Base-by-base conservation (phyloP, 2,888 invertebrate species). In the Philhelius pedissequus region DNA sequence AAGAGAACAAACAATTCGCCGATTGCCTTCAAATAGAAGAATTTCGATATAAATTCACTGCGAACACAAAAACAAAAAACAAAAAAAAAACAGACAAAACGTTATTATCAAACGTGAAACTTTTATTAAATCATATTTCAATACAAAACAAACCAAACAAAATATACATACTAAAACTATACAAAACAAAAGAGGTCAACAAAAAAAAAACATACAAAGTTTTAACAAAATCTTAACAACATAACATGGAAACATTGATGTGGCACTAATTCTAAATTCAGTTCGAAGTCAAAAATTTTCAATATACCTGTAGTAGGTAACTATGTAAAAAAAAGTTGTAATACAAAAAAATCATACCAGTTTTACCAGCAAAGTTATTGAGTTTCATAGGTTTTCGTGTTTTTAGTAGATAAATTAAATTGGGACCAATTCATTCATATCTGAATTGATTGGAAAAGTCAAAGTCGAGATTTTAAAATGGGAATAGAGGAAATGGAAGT, bases 1-100 rank as follows among this genome's bases (percentile, higher is more conserved):
- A 82, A 78, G 74, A 88, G 90, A 90, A 90, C 89, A 90, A 91
- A 90, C 89, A 90, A 91, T 91, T 91, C 90, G 90, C 90, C 90
- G 91, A 91, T 91, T 91, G 90, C 90, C 90, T 91, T 91, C 91
- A 91, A 91, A 89, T 90, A 91, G 90, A 91, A 90, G 91, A 90
- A 90, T 90, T 90, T 90, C 89, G 89, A 90, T 90, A 79, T 90
- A 89, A 89, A 91, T 78, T 82, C 84, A 86, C 78, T 86, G 80
- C 83, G 83, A 83, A 82, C 77, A 62, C 60, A 73, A 75, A 79
- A 38, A 13, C 2, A 35, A 4, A 35, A 35, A 35, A 11, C 1
- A 78, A 84, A 75, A 87, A 87, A 75, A 73, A 79, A 73, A 74
- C 27, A 68, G 32, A 69, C 66, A 75, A 60, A 43, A 50, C 83